Percentiles rank a stretch among this genome's conserved stretches.
Conservation (phyloP, 2,797 vertebrate species). For the Coregonus sp. region DNA sequence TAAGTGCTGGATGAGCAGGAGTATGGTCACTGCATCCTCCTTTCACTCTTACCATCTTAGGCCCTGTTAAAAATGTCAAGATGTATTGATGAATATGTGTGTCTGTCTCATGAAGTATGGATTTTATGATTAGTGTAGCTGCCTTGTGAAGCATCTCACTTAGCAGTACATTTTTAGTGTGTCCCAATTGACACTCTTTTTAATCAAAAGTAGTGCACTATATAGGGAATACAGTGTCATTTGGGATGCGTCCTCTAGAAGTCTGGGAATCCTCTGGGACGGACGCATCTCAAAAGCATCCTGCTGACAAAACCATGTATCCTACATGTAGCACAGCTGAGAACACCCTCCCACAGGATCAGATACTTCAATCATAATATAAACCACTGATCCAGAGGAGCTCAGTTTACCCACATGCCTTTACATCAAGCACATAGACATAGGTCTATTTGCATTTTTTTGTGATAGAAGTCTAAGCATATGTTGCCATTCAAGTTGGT, state of each 20-base stretch:
- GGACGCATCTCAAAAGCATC: conserved; percentile 17
- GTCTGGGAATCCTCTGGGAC: background rate
- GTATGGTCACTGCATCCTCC: background rate
- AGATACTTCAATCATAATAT: background rate
- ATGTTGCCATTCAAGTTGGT: background rate
- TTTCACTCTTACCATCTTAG: conserved; percentile 17
- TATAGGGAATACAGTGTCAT: background rate
- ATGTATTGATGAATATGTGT: conserved; percentile 44
- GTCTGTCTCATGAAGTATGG: conserved; percentile 46
- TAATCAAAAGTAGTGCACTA: background rate
- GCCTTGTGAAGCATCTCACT: conserved; percentile 37
- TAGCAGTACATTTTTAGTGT: conserved; percentile 8
- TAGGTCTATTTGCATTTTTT: background rate
- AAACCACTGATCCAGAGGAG: background rate
- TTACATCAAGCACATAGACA: background rate
- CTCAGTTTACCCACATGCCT: background rate
- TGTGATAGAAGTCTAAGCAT: background rate
- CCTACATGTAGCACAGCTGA: background rate
- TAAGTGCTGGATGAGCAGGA: background rate
- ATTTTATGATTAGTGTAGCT: conserved; percentile 54
- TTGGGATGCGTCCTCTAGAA: background rate
- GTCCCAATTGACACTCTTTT: background rate
- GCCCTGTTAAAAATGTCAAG: conserved; percentile 53
- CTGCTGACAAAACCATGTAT: conserved; percentile 16
- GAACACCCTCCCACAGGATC: background rate